Evolutionary conservation across 2,113 vertebrate species (phyloP), one percentile per base, ranked within the genome.

Genomic region (Clupea harengus): DNA sequence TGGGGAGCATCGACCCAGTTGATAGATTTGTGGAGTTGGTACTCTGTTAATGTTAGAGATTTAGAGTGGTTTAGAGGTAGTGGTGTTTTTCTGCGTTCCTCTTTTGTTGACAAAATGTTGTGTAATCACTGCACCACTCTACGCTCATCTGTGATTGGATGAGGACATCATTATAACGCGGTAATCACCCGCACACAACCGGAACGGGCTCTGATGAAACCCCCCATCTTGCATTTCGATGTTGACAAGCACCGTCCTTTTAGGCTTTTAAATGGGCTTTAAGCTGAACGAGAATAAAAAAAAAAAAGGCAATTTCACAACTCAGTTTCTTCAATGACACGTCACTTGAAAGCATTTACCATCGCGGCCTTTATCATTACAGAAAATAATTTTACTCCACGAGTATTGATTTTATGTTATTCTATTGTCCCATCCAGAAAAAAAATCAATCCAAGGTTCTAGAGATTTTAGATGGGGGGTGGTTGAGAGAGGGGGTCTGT

Each of bases 321-420:
- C 75, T 86, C 9, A 32, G 39, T 80, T 49, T 84, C 49, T 84
- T 45, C 64, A 87, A 83, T 85, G 85, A 49, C 86, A 9, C 80
- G 81, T 80, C 88, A 87, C 86, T 90, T 89, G 49, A 89, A 86
- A 88, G 86, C 86, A 88, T 92, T 93, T 85, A 86, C 86, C 49
- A 83, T 85, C 81, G 46, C 83, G 87, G 85, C 85, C 25, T 90
- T 91, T 87, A 90, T 89, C 82, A 88, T 89, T 88, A 85, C 83
- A 85, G 86, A 88, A 88, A 87, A 86, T 93, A 84, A 86, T 90
- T 92, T 92, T 90, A 91, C 89, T 90, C 88, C 85, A 88, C 64
- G 88, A 83, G 87, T 89, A 50, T 78, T 90, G 89, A 91, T 94
- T 90, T 83, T 82, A 86, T 88, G 54, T 91, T 93, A 89, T 91